Evolutionary conservation across 2,797 vertebrate genomes (phyloP).

Genomic region (Triplophysa bombifrons): DNA sequence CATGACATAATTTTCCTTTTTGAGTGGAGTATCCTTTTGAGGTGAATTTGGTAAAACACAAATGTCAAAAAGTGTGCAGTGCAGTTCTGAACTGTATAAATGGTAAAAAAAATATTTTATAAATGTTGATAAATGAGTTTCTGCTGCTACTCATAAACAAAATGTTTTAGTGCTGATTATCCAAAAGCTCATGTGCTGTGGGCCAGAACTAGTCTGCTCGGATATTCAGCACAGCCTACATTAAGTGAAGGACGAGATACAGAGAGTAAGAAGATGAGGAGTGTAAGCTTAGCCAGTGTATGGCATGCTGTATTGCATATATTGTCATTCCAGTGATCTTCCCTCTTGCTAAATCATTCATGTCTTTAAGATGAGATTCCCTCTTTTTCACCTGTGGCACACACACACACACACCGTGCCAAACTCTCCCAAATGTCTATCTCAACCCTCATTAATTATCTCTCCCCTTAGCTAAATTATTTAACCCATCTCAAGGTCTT

Average conservation of each 20-base stretch:
- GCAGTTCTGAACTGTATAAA: background rate
- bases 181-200: constrained; percentile 7
- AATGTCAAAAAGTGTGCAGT: too few species aligned
- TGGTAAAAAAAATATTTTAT: background rate
- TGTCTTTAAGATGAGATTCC: constrained; percentile 73
- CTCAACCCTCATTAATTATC: constrained; percentile 80
- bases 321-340: constrained; percentile 78
- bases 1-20: too few species aligned
- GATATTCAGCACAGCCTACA: constrained; percentile 50
- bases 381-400: constrained; percentile 51
- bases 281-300: constrained; percentile 40
- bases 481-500: constrained; percentile 68
- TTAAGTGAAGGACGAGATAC: constrained; percentile 44
- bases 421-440: constrained; percentile 68
- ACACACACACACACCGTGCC: constrained; percentile 28
- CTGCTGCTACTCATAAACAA: constrained; percentile 16
- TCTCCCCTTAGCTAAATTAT: constrained; percentile 77
- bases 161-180: constrained; percentile 42
- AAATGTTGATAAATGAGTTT: constrained; percentile 12
- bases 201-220: constrained; percentile 29
- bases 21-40: too few species aligned
- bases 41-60: too few species aligned
- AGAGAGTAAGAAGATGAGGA: constrained; percentile 36
- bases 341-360: constrained; percentile 77
- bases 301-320: constrained; percentile 44